phyloP scores from a whole-genome alignment of 2,888 invertebrate genomes.

The Polydesmus complanatus region DNA sequence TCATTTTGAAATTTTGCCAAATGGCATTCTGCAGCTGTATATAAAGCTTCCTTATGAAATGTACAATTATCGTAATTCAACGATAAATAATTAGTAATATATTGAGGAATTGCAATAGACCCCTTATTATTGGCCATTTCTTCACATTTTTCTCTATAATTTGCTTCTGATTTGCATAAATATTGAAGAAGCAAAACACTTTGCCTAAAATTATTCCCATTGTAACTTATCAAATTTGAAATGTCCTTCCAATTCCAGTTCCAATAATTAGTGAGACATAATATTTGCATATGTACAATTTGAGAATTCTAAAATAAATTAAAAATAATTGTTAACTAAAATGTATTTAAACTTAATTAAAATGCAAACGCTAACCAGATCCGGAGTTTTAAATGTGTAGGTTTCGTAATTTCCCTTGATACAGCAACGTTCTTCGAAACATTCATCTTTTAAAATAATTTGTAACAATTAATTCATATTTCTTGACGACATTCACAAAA shows the following conservation, averaged over 20 bases:
- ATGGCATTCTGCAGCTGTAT: neutral
- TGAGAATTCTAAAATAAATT: neutral
- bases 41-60: neutral
- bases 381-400: neutral
- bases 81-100: neutral
- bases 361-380: neutral
- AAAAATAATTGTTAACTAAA: neutral
- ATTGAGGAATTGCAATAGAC: neutral
- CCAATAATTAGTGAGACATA: neutral
- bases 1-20: too few species aligned
- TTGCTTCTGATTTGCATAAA: neutral
- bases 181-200: neutral
- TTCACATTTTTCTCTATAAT: neutral
- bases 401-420: neutral
- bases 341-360: too few species aligned
- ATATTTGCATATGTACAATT: neutral
- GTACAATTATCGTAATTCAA: neutral
- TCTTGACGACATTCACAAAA: too few species aligned
- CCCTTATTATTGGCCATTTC: neutral
- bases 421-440: neutral
- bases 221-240: neutral
- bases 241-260: neutral
- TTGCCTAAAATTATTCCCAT: neutral
- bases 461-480: too few species aligned
- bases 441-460: too few species aligned